Conservation (phyloP, 2,888 invertebrate genomes). For the Conistra vaccinii region DNA sequence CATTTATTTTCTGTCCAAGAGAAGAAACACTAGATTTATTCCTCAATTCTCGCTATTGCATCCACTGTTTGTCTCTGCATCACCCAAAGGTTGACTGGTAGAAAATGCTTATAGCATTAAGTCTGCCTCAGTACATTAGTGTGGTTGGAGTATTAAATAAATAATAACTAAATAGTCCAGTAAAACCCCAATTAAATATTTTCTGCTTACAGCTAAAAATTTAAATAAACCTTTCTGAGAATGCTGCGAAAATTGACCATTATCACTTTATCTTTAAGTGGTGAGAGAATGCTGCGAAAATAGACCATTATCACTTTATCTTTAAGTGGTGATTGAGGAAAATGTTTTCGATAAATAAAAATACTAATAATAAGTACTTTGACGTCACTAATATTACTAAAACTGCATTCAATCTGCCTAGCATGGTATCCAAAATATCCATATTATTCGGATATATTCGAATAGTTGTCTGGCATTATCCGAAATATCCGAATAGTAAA, state of each 20-base stretch:
- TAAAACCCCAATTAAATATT: not conserved
- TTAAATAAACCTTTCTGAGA: not conserved
- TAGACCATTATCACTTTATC: not conserved
- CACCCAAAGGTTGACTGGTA: too few species aligned
- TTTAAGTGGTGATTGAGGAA: slow-evolving; percentile 18
- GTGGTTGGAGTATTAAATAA: too few species aligned
- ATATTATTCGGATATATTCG: too few species aligned
- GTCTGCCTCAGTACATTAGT: too few species aligned
- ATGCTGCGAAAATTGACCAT: not conserved
- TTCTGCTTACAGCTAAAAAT: not conserved
- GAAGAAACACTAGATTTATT: too few species aligned
- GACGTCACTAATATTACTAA: slow-evolving; percentile 5
- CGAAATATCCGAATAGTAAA: too few species aligned
- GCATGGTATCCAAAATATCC: too few species aligned
- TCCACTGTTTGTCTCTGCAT: too few species aligned
- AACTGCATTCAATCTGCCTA: not conserved
- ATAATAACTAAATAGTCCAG: too few species aligned
- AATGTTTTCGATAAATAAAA: not conserved
- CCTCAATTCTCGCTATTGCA: too few species aligned
- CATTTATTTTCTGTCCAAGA: not conserved
- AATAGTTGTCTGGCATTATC: too few species aligned
- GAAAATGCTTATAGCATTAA: too few species aligned
- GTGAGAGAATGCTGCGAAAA: not conserved
- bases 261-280: slow-evolving; percentile 14
- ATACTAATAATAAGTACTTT: not conserved